Base-by-base conservation (phyloP, 1,140 invertebrate species). In the Helicorthomorpha holstii region DNA sequence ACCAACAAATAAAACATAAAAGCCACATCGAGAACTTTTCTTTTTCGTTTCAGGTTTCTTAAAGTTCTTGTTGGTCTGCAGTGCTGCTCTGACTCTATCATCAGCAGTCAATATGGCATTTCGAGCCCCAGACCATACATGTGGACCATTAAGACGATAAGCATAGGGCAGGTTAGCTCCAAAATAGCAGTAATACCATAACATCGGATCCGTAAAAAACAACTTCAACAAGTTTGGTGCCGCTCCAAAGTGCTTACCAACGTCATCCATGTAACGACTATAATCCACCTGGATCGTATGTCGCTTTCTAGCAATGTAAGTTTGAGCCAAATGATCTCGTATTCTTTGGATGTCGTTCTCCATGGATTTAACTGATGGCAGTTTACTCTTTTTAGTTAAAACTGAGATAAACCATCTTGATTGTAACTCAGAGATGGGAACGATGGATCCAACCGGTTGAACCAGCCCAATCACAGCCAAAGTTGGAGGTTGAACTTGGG, bases 351-450 rank as follows among this genome's bases (percentile, higher is more conserved):
- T 47, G 25, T 47, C 43, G 3, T 24, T n/a, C 43, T n/a, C 7
- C 50, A 52, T 52, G 4, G 3, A 46, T 10, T 24, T 3, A 16
- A 4, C 19, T 10, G 4, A 3, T 3, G 50, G 50, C 3, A 52
- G 50, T 4, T 4, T 4, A 19, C 7, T 3, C 23, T 52, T 27
- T 2, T 16, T 22, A 51, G 54, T 52, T 16, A 61, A 61, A 21
- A 61, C 50, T 26, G 43, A 27, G 0, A 49, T 50, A 47, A 63
- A 67, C 63, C 70, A 70, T 38, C 73, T 59, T 12, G 66, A 62
- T 58, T 75, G 73, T 29, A 76, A 65, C 59, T 75, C 73, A 12
- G 69, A 63, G 26, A 73, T 67, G 3, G 73, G 71, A 55, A 71
- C 64, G n/a, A 74, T 60, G 26, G 69, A 61, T 34, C 73, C 71